Conservation (phyloP, 2,113 vertebrate genomes). For the Anolis carolinensis region DNA sequence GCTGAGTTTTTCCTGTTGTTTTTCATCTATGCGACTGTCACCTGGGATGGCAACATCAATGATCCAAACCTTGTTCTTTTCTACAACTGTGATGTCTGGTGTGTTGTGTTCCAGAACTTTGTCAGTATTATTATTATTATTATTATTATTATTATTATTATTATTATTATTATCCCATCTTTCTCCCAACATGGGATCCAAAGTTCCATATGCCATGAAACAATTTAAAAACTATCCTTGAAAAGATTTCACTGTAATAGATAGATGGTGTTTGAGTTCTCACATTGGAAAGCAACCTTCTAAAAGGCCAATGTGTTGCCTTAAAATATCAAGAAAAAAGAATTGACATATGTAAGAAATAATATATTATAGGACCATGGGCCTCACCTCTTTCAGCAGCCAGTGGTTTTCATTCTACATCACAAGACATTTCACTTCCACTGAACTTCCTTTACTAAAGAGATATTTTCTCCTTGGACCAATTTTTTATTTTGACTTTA, state of each 20-base stretch:
- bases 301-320: neutral
- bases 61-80: too few species aligned
- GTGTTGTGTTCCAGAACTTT: too few species aligned
- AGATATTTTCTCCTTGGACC: neutral
- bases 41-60: too few species aligned
- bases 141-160: too few species aligned
- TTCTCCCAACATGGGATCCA: too few species aligned
- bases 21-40: too few species aligned
- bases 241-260: neutral
- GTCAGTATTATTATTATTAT: too few species aligned
- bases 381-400: neutral
- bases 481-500: neutral
- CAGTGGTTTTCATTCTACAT: neutral
- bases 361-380: rapidly evolving
- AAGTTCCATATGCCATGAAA: neutral
- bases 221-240: neutral
- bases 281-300: neutral
- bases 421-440: neutral
- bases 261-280: too few species aligned
- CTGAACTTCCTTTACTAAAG: neutral
- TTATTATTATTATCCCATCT: too few species aligned
- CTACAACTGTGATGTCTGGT: too few species aligned
- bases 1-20: too few species aligned
- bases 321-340: neutral
- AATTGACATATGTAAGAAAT: neutral